Base-by-base conservation (phyloP, 2,113 vertebrate genomes). In the Chiloscyllium plagiosum region DNA sequence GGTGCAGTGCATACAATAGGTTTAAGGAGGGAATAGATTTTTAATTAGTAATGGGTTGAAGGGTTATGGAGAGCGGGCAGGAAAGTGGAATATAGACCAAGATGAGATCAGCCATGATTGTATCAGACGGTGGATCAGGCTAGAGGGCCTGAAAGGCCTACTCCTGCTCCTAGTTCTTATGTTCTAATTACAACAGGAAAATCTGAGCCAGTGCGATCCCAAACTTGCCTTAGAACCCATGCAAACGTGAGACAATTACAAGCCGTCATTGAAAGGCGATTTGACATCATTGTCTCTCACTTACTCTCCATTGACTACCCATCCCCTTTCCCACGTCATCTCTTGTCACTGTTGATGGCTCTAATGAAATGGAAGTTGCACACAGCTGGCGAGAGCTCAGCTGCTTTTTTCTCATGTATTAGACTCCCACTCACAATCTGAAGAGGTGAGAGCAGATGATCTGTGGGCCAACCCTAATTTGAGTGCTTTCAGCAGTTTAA, bases 381-480 rank as follows among this genome's bases (percentile, higher is more conserved):
- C 42, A 52, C 13, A 47, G 47, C 42, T 26, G 24, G 26, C 12
- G 3, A 33, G 24, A 72, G 94, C 26, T n/a, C 52, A 90, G 87
- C 12, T 90, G 87, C 15, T 66, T 65, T 37, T 47, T 92, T 61
- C 89, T 92, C 65, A 29, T 66, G 10, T 19, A 52, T 47, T 13
- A 50, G 94, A 1, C 68, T 95, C 26, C 3, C 69, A 47, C 47
- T 50, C 47, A 19, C 2, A 72, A 76, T 76, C 24, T 76, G 42
- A 50, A 47, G 69, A 52, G 94, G 37, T 52, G 69, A 72, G 52
- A 95, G 72, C 94, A 76, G 72, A 72, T 52, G 94, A 72, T 95
- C 69, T 50, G 42, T 69, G 15, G 26, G 94, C 94, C 68, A 33
- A 26, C 42, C 68, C 37, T 70, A 52, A 47, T 72, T 47, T 47